Evolutionary conservation across 1,140 invertebrate species (phyloP).

Genomic region (Zaprionus inermis): DNA sequence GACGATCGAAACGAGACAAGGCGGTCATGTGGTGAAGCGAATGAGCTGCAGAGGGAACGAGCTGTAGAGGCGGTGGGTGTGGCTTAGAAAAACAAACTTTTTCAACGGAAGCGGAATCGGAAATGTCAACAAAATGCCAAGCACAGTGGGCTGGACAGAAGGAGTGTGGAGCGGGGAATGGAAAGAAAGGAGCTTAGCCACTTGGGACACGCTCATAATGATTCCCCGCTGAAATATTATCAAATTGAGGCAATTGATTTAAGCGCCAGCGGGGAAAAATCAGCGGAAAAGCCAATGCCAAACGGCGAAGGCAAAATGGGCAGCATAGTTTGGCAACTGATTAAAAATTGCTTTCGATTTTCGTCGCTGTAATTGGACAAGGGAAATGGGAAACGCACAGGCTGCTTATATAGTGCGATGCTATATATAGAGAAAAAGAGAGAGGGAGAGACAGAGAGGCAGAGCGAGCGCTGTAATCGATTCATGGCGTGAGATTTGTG

Average conservation of each 20-base stretch:
- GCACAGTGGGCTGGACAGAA: conserved; percentile 5
- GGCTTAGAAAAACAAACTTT: conserved; percentile 63
- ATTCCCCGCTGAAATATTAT: conserved; percentile 81
- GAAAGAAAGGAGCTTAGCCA: background rate
- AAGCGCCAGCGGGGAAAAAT: conserved; percentile 61
- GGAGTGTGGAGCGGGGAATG: background rate
- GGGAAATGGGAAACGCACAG: background rate
- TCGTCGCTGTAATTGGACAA: background rate
- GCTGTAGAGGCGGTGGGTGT: conserved; percentile 6
- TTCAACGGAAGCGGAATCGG: conserved; percentile 65
- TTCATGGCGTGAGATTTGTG: conserved; percentile 17
- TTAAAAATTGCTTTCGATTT: conserved; percentile 1
- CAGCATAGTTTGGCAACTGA: background rate
- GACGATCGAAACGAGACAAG: conserved; percentile 60
- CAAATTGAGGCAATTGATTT: conserved; percentile 81
- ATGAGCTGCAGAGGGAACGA: background rate
- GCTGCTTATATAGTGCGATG: background rate
- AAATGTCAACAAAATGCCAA: conserved; percentile 79
- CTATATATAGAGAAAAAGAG: background rate
- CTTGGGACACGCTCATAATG: conserved; percentile 62
- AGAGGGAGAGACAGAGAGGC: no score
- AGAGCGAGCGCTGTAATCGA: conserved; percentile 11
- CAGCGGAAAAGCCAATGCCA: background rate
- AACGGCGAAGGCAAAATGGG: background rate
- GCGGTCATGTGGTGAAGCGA: conserved; percentile 32